These are phyloP conservation scores for Allolobophora icterica DNA, from an alignment of 2,888 invertebrate species.

Conservation along the genomic window DNA sequence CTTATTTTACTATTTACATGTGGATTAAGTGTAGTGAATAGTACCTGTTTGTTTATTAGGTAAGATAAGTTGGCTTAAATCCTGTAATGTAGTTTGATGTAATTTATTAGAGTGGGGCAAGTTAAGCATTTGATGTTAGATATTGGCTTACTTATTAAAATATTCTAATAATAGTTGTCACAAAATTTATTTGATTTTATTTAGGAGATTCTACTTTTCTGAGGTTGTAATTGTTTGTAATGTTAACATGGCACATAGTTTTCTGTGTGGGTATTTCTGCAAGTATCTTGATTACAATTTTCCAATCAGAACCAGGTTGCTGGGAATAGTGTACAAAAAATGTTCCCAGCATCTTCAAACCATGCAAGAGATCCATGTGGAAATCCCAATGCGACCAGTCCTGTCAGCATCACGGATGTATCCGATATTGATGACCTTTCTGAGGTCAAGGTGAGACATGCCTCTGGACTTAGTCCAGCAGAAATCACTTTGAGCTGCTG, in stretches of 20 bases:
- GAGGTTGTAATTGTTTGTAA: neutral
- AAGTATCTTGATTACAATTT: neutral
- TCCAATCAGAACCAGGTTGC: neutral
- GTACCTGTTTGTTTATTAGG: too few species aligned
- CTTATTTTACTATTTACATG: neutral
- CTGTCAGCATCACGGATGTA: conserved; percentile 17
- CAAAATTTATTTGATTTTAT: neutral
- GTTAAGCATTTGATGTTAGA: neutral
- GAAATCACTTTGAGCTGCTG: conserved; percentile 25
- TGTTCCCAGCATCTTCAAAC: neutral
- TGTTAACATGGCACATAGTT: neutral
- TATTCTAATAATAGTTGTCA: neutral
- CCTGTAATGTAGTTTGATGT: neutral
- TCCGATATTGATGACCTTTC: conserved; percentile 8
- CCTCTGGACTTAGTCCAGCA: neutral
- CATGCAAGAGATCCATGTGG: neutral
- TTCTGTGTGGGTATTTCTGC: neutral
- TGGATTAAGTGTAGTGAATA: neutral
- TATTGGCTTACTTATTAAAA: neutral
- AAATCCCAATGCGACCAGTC: neutral
- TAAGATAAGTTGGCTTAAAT: neutral
- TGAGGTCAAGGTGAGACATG: neutral
- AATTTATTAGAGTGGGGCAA: neutral
- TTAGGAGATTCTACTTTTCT: neutral
- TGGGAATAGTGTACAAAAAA: neutral